Evolutionary conservation across 1,140 invertebrate species (phyloP).

Genomic region (Tetramorium parvispinum): DNA sequence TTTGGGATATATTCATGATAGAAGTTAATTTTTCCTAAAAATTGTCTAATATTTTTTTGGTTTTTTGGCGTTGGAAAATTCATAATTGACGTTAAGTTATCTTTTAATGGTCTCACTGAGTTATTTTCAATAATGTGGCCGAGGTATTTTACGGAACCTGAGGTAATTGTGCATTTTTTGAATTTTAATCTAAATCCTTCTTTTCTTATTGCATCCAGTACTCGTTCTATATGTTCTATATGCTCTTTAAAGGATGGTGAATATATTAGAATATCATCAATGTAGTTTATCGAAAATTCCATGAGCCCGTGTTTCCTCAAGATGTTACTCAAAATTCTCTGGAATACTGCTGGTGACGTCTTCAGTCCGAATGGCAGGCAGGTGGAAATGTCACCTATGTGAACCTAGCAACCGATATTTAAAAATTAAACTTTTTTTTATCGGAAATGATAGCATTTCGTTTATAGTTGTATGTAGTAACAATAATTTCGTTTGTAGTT

Average conservation of each 20-base stretch:
- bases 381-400: too few species aligned
- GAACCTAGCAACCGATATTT: too few species aligned
- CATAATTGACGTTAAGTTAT: not conserved
- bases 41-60: too few species aligned
- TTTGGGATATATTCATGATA: too few species aligned
- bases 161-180: not conserved
- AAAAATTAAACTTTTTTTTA: too few species aligned
- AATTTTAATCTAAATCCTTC: constrained; percentile 32
- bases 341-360: constrained; percentile 5
- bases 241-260: constrained; percentile 16
- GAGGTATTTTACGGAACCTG: not conserved
- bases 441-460: too few species aligned
- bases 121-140: not conserved
- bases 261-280: constrained; percentile 9
- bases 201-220: not conserved
- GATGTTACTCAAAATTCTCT: not conserved
- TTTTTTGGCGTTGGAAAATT: too few species aligned
- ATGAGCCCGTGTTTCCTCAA: not conserved
- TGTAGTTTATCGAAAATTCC: not conserved
- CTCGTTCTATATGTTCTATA: not conserved
- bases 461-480: too few species aligned
- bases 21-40: too few species aligned
- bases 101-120: not conserved
- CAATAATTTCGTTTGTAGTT: too few species aligned
- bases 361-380: not conserved